phyloP scores from a whole-genome alignment of 2,113 vertebrate genomes.

The Smithornis capensis region DNA sequence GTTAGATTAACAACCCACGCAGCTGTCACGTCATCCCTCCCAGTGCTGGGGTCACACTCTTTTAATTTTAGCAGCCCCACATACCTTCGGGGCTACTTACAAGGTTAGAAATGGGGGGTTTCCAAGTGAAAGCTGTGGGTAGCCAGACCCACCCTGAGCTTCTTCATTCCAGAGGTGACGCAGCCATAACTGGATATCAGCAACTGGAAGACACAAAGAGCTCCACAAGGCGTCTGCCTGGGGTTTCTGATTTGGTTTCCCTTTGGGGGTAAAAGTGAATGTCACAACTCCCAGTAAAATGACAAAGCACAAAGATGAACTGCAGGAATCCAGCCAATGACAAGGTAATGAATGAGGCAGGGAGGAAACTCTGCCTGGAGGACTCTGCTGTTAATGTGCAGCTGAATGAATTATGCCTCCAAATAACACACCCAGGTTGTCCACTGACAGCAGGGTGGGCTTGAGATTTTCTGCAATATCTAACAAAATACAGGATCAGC shows the following conservation, averaged over 20 bases:
- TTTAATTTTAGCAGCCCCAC: slow-evolving; percentile 55
- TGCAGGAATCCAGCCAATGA: background rate
- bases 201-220: background rate
- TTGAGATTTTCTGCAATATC: background rate
- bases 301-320: background rate
- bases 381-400: background rate
- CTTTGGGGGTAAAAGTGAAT: background rate
- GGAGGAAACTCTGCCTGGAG: background rate
- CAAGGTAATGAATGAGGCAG: background rate
- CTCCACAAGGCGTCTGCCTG: background rate
- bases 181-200: background rate
- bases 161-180: background rate
- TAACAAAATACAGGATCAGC: background rate
- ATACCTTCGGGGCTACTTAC: background rate
- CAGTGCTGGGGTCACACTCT: background rate
- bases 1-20: background rate
- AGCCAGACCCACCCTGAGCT: background rate
- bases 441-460: background rate
- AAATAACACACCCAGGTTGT: background rate
- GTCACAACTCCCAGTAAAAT: background rate
- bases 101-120: slow-evolving; percentile 27
- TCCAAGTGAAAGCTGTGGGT: slow-evolving; percentile 8
- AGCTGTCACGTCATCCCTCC: slow-evolving; percentile 5
- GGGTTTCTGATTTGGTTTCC: background rate
- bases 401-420: background rate